Evolutionary conservation across 2,113 vertebrate genomes (phyloP).

Genomic region (Anser cygnoides): DNA sequence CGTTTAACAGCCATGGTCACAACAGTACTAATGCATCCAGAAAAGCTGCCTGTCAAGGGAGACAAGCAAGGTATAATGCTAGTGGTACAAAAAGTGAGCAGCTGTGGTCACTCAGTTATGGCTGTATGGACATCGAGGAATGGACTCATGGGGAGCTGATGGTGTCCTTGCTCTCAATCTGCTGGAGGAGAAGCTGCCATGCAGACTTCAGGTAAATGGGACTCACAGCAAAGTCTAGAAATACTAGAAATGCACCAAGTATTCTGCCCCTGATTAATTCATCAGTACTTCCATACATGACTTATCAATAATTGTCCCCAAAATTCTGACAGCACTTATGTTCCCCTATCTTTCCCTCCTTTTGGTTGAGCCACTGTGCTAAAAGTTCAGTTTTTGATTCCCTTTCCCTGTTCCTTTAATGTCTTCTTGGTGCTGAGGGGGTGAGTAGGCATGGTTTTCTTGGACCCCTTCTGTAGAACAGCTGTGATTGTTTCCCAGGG

Average conservation of each 20-base stretch:
- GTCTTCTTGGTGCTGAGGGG: neutral
- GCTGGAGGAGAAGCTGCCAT: neutral
- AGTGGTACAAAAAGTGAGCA: neutral
- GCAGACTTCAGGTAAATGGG: neutral
- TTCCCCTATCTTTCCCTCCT: neutral
- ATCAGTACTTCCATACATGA: neutral
- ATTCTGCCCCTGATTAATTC: neutral
- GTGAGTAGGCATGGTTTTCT: neutral
- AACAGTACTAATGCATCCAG: neutral
- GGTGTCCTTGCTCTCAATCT: neutral
- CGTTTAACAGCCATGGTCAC: neutral
- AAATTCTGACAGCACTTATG: neutral
- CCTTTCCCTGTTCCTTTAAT: constrained; percentile 11
- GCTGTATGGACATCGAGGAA: neutral
- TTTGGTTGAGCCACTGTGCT: neutral
- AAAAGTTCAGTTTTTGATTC: neutral
- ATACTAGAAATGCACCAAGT: neutral
- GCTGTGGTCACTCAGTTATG: neutral
- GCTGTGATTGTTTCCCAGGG: neutral
- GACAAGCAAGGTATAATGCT: neutral
- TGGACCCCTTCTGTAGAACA: constrained; percentile 40
- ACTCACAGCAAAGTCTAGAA: neutral
- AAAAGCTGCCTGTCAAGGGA: neutral
- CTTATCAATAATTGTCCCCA: neutral
- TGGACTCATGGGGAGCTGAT: neutral